Conservation (phyloP, 2,797 vertebrate species). For the Gobionotothen gibberifrons region DNA sequence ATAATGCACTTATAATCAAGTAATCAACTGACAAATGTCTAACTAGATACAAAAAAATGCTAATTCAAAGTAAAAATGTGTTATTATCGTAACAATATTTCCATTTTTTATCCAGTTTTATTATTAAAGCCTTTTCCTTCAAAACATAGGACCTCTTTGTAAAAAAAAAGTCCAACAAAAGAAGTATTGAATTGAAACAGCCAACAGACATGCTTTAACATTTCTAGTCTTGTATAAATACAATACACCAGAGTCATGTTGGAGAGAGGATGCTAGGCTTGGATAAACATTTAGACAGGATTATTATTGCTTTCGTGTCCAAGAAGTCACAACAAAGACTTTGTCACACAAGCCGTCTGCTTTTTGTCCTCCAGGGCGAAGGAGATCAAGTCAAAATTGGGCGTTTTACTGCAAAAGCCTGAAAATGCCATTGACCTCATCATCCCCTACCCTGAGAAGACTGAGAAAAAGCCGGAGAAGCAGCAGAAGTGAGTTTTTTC, state of each 20-base stretch:
- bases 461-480: constrained; percentile 92
- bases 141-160: not conserved
- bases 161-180: not conserved
- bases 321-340: not conserved
- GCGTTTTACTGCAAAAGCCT: constrained; percentile 94
- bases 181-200: not conserved
- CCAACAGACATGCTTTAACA: not conserved
- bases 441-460: constrained; percentile 92
- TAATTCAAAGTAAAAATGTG: not conserved
- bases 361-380: constrained; percentile 88
- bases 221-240: not conserved
- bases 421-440: constrained; percentile 92
- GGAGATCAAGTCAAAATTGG: constrained; percentile 96
- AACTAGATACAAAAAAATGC: too few relatives aligned
- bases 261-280: not conserved
- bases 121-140: not conserved
- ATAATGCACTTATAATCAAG: not conserved
- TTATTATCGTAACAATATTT: not conserved
- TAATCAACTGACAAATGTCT: not conserved
- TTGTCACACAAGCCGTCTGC: not conserved
- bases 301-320: not conserved
- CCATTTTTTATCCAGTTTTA: not conserved
- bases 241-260: not conserved
- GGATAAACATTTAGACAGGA: not conserved
- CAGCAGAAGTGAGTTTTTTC: constrained; percentile 88